phyloP scores from a whole-genome alignment of 2,113 vertebrate species.

The Spea bombifrons region DNA sequence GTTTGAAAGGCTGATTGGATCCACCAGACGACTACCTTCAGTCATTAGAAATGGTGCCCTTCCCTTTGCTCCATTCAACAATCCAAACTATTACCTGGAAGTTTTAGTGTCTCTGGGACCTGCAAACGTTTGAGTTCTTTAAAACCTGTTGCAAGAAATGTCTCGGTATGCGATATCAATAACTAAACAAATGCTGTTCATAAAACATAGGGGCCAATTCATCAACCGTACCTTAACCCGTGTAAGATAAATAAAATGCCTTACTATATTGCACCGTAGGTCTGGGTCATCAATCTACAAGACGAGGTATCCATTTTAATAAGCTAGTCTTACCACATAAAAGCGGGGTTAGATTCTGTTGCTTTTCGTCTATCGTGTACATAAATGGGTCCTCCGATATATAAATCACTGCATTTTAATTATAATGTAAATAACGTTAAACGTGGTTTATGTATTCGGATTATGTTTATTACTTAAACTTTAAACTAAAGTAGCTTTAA shows the following conservation, averaged over 20 bases:
- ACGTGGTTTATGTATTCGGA: conserved; percentile 7
- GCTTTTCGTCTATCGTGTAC: too few species aligned
- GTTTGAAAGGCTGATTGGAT: too few species aligned
- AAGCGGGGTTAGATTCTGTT: too few species aligned
- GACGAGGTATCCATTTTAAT: not conserved
- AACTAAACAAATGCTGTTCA: not conserved
- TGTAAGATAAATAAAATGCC: not conserved
- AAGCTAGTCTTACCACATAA: too few species aligned
- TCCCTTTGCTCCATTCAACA: too few species aligned
- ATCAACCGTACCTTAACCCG: not conserved
- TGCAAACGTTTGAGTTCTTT: too few species aligned
- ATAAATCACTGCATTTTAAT: not conserved
- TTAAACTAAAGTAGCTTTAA: not conserved
- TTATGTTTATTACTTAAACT: conserved; percentile 22
- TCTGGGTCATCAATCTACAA: not conserved
- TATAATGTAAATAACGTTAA: not conserved
- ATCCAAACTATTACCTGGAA: too few species aligned
- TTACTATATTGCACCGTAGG: not conserved
- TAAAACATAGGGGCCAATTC: not conserved
- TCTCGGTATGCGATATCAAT: not conserved
- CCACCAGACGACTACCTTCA: too few species aligned
- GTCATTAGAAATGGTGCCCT: too few species aligned
- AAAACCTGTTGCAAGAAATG: too few species aligned
- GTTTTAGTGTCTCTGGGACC: too few species aligned
- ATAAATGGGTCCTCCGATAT: not conserved